Evolutionary conservation across 1,140 invertebrate species (phyloP), one percentile per base, ranked within the genome.

Genomic region (Diachasma alloeum): DNA sequence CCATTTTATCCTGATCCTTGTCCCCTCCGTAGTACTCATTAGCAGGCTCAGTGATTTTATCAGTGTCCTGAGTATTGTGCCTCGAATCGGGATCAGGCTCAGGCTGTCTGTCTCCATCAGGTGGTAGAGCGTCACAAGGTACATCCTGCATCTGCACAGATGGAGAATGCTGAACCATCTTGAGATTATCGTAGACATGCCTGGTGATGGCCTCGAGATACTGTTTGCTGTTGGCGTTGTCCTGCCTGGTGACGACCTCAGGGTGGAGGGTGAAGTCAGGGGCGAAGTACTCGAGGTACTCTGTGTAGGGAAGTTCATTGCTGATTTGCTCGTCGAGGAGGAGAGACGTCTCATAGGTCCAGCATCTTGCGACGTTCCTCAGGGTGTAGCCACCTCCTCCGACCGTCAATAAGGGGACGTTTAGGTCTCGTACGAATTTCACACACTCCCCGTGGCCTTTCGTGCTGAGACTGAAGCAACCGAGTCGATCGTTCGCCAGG

Each of bases 321-420:
- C 94, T 95, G 36, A 99, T 97, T 56, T 94, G 93, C 83, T 98
- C 95, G 83, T 98, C 97, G 0, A 98, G 92, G 0, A 99, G 89
- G 1, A 99, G 90, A 0, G 97, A 98, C 0, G 99, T 99, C 90
- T 99, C 99, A 82, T 99, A 98, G 0, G 98, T 98, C 99, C 99
- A 99, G 87, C 98, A 99, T 56, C 99, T 91, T 0, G 98, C 98
- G 0, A 99, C 99, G 87, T 99, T 99, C 70, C 97, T 91, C 6
- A 99, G 90, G 0, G 98, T 99, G 85, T 99, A 99, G 77, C 98
- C 98, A 26, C 98, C 97, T 1, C 97, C 99, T 6, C 99, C 99
- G 0, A 99, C 94, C 0, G 99, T 95, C 22, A 99, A 89, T 0
- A 98, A 92, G 0, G 99, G 99, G 13, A 99, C 92, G 86, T 98